A percentile compares a stretch with the other conserved stretches of the same genome.
Conservation (phyloP, 2,797 vertebrate genomes). For the Parotocinclus haroldoi region DNA sequence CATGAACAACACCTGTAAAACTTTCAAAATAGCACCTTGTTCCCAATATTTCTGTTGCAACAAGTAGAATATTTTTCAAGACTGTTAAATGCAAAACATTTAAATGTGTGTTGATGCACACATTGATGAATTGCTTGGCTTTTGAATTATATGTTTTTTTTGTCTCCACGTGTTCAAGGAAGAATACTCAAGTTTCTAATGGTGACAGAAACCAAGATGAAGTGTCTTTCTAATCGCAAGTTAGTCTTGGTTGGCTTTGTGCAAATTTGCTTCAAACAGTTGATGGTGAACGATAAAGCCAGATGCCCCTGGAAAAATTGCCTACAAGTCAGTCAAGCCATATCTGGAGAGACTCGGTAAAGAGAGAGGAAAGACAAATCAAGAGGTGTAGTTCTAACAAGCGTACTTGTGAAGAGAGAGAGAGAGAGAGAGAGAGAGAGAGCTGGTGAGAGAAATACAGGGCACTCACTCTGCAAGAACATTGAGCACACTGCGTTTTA, state of each 20-base stretch:
- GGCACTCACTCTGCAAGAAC: conserved; percentile 42
- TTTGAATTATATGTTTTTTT: conserved; percentile 56
- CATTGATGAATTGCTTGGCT: conserved; percentile 49
- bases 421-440: conserved; percentile 20
- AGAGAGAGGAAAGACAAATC: conserved; percentile 3
- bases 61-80: too few relatives aligned
- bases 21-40: too few relatives aligned
- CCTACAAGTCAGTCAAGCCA: not conserved
- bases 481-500: conserved; percentile 63
- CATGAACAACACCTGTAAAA: too few relatives aligned
- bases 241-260: conserved; percentile 5
- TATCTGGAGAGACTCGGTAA: not conserved
- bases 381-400: conserved; percentile 1
- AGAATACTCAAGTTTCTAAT: conserved; percentile 36
- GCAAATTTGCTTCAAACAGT: not conserved
- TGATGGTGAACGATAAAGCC: conserved; percentile 3
- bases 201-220: conserved; percentile 19
- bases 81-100: too few relatives aligned
- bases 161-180: conserved; percentile 37
- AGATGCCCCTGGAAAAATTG: not conserved
- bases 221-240: conserved; percentile 27
- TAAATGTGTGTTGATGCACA: not conserved
- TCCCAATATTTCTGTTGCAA: too few relatives aligned
- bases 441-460: conserved; percentile 16
- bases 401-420: not conserved